Evolutionary conservation across 2,797 vertebrate genomes (phyloP).

Genomic region (Atherinosoma microstoma): DNA sequence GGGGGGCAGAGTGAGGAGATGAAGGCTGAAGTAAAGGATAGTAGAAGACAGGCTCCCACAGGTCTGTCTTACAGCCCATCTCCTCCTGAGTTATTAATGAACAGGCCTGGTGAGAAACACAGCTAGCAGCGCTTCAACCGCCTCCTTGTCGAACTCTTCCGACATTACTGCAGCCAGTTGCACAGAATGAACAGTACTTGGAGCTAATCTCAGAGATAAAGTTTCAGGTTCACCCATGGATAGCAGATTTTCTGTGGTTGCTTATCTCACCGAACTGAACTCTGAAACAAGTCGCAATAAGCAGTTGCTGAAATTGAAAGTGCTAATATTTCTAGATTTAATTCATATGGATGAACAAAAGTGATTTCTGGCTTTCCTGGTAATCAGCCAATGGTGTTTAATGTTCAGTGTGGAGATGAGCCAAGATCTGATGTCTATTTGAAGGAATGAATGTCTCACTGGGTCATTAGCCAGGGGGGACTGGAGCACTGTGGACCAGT

Average conservation of each 20-base stretch:
- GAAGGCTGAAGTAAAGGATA: conserved; percentile 39
- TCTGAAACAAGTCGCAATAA: neutral
- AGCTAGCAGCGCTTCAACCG: conserved; percentile 11
- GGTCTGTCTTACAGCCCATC: conserved; percentile 51
- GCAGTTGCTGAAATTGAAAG: neutral
- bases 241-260: conserved; percentile 1
- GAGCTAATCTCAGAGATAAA: conserved; percentile 11
- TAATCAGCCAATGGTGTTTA: conserved; percentile 21
- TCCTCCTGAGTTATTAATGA: conserved; percentile 34
- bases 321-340: neutral
- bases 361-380: conserved; percentile 19
- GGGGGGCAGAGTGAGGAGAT: conserved; percentile 50
- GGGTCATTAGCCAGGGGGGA: conserved; percentile 74
- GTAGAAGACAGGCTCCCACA: conserved; percentile 66
- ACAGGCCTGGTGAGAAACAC: conserved; percentile 31
- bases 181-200: neutral
- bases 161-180: conserved; percentile 11
- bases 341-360: neutral
- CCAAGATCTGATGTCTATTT: conserved; percentile 65
- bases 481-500: conserved; percentile 79
- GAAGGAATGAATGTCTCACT: conserved; percentile 76
- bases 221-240: neutral
- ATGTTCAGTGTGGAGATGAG: conserved; percentile 52
- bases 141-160: conserved; percentile 19
- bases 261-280: neutral